Percentiles rank a stretch among this genome's conserved stretches.
These are phyloP conservation scores for Seladonia tumulorum DNA, from an alignment of 2,888 invertebrate genomes.

Conservation along the genomic window DNA sequence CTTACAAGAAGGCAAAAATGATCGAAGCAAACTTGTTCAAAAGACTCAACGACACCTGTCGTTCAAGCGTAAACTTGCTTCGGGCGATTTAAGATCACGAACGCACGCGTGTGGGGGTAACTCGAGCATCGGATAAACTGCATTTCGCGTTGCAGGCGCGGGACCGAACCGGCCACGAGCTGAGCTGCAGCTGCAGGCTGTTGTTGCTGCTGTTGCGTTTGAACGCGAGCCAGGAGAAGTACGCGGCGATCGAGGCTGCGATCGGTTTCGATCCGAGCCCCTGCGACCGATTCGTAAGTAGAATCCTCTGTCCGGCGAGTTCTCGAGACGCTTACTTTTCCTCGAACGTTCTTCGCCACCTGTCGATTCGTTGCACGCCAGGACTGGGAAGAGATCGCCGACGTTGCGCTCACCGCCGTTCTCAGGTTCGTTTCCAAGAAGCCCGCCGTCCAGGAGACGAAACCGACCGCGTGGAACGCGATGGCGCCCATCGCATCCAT, in stretches of 20 bases:
- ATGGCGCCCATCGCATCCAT: slow-evolving; percentile 79
- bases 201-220: slow-evolving; percentile 74
- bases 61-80: too few species aligned
- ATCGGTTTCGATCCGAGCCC: slow-evolving; percentile 77
- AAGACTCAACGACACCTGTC: too few species aligned
- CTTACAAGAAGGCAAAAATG: too few species aligned
- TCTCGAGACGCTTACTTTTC: not conserved
- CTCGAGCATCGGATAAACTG: not conserved
- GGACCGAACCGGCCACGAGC: slow-evolving; percentile 71
- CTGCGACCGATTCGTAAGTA: slow-evolving; percentile 77
- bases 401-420: slow-evolving; percentile 88
- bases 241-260: slow-evolving; percentile 76
- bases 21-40: too few species aligned
- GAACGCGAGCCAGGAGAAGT: slow-evolving; percentile 76
- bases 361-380: slow-evolving; percentile 75
- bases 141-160: slow-evolving; percentile 72
- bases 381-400: slow-evolving; percentile 93
- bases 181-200: slow-evolving; percentile 74
- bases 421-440: slow-evolving; percentile 88
- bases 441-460: slow-evolving; percentile 82
- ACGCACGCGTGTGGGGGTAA: not conserved
- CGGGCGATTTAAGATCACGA: too few species aligned
- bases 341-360: not conserved
- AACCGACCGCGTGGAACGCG: slow-evolving; percentile 82
- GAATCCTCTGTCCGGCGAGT: not conserved